Conservation (phyloP, 2,797 vertebrate species). For the Podargus strigoides region DNA sequence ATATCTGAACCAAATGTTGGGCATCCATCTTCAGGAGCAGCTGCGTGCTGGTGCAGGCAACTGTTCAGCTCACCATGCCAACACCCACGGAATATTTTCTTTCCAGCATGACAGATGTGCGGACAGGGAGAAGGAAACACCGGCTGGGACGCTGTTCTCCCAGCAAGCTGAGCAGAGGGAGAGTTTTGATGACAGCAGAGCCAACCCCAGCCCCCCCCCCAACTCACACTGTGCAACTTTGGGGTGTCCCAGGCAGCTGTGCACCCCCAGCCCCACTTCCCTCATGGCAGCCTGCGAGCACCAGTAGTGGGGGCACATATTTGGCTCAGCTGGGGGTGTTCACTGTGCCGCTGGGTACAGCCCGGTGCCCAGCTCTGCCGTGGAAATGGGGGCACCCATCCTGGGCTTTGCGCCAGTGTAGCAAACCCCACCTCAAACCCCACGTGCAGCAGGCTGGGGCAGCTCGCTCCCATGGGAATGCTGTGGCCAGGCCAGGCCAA, state of each 20-base stretch:
- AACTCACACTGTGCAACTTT: not conserved
- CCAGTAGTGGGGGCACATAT: too few relatives aligned
- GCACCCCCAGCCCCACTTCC: not conserved
- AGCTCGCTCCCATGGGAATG: too few relatives aligned
- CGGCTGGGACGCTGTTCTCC: not conserved
- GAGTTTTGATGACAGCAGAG: fast-evolving
- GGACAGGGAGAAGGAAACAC: not conserved
- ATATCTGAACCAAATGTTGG: slow-evolving; percentile 53
- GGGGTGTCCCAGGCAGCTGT: not conserved
- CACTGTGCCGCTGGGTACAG: too few relatives aligned
- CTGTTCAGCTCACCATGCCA: not conserved
- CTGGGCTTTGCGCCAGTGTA: too few relatives aligned
- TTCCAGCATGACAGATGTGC: not conserved
- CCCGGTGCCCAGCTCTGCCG: too few relatives aligned
- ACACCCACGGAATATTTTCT: not conserved
- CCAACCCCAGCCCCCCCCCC: fast-evolving
- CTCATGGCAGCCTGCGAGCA: too few relatives aligned
- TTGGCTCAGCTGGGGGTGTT: too few relatives aligned
- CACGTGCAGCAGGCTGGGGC: too few relatives aligned
- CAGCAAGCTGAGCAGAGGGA: not conserved
- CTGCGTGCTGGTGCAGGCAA: slow-evolving; percentile 5
- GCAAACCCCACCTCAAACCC: too few relatives aligned
- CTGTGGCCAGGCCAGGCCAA: too few relatives aligned
- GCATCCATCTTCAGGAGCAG: slow-evolving; percentile 10
- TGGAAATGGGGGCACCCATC: too few relatives aligned